Percentiles rank a stretch among this genome's conserved stretches.
phyloP scores from a whole-genome alignment of 2,113 vertebrate genomes.

The Sphyrna mokarran region DNA sequence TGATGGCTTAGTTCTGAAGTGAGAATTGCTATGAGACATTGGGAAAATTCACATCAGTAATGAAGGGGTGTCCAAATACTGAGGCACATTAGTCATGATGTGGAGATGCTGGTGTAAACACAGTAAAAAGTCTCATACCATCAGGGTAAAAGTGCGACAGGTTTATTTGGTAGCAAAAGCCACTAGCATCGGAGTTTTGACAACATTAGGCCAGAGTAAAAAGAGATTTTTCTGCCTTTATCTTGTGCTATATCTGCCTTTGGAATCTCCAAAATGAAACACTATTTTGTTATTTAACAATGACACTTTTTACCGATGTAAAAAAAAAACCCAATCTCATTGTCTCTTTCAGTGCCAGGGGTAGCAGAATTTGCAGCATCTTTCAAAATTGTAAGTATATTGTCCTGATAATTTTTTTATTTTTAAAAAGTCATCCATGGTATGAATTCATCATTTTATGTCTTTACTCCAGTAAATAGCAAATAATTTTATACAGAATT shows the following conservation, averaged over 20 bases:
- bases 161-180: too few species aligned
- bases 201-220: not conserved
- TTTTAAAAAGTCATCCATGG: too few species aligned
- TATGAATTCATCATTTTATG: too few species aligned
- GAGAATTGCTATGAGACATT: not conserved
- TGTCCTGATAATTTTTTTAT: not conserved
- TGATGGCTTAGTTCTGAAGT: not conserved
- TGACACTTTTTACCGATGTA: not conserved
- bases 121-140: too few species aligned
- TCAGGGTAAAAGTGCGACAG: too few species aligned
- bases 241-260: not conserved
- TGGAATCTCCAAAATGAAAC: not conserved
- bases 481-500: not conserved
- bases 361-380: constrained; percentile 95
- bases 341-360: constrained; percentile 74
- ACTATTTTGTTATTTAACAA: not conserved
- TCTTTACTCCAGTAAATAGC: not conserved
- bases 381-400: constrained; percentile 90
- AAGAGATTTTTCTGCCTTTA: not conserved
- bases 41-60: not conserved
- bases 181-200: too few species aligned
- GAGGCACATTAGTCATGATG: too few species aligned
- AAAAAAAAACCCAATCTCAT: not conserved
- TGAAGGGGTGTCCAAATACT: not conserved
- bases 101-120: too few species aligned